Percentiles rank a stretch among this genome's conserved stretches.
Conservation (phyloP, 2,797 vertebrate species). For the Smutsia gigantea region DNA sequence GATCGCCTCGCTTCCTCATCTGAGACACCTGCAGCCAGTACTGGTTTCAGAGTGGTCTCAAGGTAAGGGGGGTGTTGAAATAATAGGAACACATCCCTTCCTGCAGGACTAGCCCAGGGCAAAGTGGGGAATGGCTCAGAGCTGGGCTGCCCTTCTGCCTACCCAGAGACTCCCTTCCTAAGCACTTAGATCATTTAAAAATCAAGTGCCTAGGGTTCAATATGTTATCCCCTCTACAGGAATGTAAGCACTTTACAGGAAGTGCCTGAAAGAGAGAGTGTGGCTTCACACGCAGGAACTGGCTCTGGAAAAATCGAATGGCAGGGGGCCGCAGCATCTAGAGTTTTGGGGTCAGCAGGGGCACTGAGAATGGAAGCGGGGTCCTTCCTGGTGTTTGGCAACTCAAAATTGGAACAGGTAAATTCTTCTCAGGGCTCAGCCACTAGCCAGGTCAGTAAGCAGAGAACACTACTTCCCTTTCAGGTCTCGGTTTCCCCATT, state of each 20-base stretch:
- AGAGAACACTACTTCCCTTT: background rate
- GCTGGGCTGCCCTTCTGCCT: background rate
- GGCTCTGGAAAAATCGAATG: background rate
- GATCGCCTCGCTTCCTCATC: background rate
- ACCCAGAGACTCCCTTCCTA: background rate
- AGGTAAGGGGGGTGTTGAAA: background rate
- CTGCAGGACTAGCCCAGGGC: background rate
- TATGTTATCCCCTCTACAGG: background rate
- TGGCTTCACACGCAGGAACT: background rate
- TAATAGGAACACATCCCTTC: background rate
- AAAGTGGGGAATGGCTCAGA: background rate
- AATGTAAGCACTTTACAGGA: background rate
- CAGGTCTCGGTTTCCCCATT: background rate
- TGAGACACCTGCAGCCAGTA: background rate
- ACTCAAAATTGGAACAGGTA: background rate
- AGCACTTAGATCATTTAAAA: background rate
- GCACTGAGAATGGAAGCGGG: background rate
- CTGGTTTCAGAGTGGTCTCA: background rate
- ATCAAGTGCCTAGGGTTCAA: background rate
- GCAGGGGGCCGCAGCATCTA: background rate
- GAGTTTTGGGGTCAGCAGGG: background rate
- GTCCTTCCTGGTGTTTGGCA: background rate
- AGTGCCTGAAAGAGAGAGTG: background rate
- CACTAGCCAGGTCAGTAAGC: background rate
- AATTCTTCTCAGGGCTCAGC: background rate